These are phyloP conservation scores for Amiota minor DNA, from an alignment of 2,888 invertebrate species.

Conservation along the genomic window DNA sequence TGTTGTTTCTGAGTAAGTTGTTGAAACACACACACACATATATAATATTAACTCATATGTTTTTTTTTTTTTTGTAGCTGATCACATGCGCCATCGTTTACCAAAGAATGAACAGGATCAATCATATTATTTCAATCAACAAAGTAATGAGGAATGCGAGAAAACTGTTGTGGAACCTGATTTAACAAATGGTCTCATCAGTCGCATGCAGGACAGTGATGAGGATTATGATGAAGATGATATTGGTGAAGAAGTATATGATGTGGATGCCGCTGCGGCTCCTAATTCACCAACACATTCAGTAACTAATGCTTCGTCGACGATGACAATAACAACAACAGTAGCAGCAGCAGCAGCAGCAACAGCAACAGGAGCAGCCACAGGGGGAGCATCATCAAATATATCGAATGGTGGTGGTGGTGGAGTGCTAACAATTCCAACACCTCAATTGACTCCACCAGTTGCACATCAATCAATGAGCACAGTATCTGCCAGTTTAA, in stretches of 20 bases:
- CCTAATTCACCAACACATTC: constrained; percentile 44
- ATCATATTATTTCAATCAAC: constrained; percentile 67
- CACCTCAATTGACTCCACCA: constrained; percentile 53
- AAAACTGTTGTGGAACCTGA: constrained; percentile 73
- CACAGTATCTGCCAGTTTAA: constrained; percentile 54
- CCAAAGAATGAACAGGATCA: constrained; percentile 71
- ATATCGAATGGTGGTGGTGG: not conserved
- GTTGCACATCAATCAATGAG: constrained; percentile 56
- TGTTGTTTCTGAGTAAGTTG: constrained; percentile 71
- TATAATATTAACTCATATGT: not conserved
- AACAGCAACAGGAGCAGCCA: not conserved
- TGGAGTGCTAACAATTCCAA: constrained; percentile 25
- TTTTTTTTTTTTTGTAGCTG: constrained; percentile 55
- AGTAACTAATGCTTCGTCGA: not conserved
- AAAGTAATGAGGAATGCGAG: constrained; percentile 67
- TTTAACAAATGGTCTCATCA: constrained; percentile 70
- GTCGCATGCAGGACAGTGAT: constrained; percentile 71
- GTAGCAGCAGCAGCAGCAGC: constrained; percentile 28
- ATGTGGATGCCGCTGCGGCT: constrained; percentile 44
- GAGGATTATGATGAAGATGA: constrained; percentile 72
- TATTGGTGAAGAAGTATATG: constrained; percentile 56
- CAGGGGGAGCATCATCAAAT: too few species aligned
- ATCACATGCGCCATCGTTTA: constrained; percentile 72
- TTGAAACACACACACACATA: not conserved
- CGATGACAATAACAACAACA: constrained; percentile 24